Evolutionary conservation across 2,797 vertebrate species (phyloP).

Genomic region (Acomys russatus): DNA sequence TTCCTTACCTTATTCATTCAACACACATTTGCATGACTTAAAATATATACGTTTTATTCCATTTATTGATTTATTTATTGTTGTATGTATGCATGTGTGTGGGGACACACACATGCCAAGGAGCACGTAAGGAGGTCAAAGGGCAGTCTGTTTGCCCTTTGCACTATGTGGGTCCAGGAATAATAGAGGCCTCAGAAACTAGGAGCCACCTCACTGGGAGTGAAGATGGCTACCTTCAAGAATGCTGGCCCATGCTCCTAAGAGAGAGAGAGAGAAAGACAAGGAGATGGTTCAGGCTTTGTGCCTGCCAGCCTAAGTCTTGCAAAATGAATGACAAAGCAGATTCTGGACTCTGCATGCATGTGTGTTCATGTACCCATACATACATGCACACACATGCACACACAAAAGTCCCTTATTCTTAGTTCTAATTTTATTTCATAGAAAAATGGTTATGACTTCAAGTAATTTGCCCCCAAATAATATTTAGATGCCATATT

Average conservation of each 20-base stretch:
- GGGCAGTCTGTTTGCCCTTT: background rate
- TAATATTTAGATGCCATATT: background rate
- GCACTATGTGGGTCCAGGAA: background rate
- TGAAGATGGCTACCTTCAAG: background rate
- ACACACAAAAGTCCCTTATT: background rate
- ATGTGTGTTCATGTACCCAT: background rate
- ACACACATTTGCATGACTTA: background rate
- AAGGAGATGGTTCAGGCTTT: background rate
- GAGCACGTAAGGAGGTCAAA: background rate
- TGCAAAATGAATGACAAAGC: background rate
- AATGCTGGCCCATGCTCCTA: background rate
- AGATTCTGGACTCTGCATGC: background rate
- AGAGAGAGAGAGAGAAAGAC: background rate
- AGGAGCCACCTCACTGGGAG: background rate
- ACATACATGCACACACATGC: background rate
- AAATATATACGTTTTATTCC: background rate
- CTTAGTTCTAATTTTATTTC: constrained; percentile 22
- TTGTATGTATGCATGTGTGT: background rate
- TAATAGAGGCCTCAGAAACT: background rate
- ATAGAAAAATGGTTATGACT: background rate
- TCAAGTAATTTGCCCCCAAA: background rate
- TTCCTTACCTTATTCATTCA: background rate
- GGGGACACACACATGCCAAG: background rate
- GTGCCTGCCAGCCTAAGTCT: background rate
- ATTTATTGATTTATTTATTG: background rate